Evolutionary conservation across 2,113 vertebrate species (phyloP).

Genomic region (Clarias gariepinus): DNA sequence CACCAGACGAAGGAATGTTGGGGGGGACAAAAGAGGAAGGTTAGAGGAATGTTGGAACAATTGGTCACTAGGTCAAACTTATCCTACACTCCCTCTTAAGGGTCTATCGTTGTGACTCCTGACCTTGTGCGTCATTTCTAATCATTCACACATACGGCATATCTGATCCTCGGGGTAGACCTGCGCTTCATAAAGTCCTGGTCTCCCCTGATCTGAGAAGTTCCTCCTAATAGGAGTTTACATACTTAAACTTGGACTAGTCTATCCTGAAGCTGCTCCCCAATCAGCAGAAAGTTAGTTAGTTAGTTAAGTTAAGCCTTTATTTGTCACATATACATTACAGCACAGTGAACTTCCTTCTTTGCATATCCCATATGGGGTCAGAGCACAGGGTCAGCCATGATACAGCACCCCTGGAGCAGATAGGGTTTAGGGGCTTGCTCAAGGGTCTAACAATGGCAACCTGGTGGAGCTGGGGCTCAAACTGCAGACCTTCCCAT

Average conservation of each 20-base stretch:
- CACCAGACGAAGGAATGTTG: conserved; percentile 13
- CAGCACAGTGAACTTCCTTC: no score
- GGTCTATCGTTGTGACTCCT: conserved; percentile 47
- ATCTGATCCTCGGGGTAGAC: conserved; percentile 21
- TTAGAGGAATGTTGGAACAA: background rate
- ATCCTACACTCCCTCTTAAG: conserved; percentile 10
- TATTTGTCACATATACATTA: no score
- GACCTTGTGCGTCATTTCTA: conserved; percentile 53
- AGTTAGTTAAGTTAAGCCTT: no score
- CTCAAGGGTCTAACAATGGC: no score
- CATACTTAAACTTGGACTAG: background rate
- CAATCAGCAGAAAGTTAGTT: conserved; percentile 15
- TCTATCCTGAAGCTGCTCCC: conserved; percentile 6
- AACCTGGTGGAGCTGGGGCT: no score
- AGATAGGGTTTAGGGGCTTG: no score
- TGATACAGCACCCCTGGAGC: no score
- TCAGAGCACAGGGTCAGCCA: no score
- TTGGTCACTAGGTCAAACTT: conserved; percentile 34
- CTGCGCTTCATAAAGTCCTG: background rate
- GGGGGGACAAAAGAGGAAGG: background rate
- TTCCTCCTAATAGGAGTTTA: background rate
- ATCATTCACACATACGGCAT: conserved; percentile 44
- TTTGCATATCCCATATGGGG: no score
- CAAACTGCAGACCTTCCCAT: no score
- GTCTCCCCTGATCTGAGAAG: background rate